Base-by-base conservation (phyloP, 1,140 invertebrate species). In the Dreissena rostriformis region DNA sequence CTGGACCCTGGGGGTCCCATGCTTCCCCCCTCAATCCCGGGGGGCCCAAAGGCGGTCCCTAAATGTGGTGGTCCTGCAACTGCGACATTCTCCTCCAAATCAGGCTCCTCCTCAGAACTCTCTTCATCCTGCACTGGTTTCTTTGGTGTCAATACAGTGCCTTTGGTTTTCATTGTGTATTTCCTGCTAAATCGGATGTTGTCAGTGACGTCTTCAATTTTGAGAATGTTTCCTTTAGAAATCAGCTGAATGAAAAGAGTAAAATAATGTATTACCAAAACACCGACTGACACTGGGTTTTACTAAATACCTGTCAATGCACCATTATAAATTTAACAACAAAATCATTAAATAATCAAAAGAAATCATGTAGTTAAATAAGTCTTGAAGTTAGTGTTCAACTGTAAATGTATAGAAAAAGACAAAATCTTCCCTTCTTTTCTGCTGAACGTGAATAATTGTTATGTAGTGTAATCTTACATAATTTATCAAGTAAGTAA, bases 181-280 rank as follows among this genome's bases (percentile, higher is more conserved):
- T 73, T 49, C n/a, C 39, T 19, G 71, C 67, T 77, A 11, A 19
- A 22, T 17, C 10, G n/a, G 15, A 77, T 19, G 0, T 77, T 39
- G 26, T 61, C 14, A 39, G 74, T 70, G 11, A 78, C 24, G 53
- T 84, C 74, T 22, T 51, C 61, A 8, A 12, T 5, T 39, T 55
- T 39, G 17, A 72, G 15, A 28, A 71, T 84, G 22, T 77, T 76
- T 1, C 82, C 82, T 65, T 65, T 77, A 17, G 74, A 77, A 53
- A 84, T 84, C 19, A 77, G 24, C 82, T 84, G 55, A n/a, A 51
- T 52, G 66, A 53, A n/a, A 53, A 52, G 19, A 26, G 15, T 49
- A 28, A 49, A 39, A 71, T 39, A 39, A 5, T 39, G 4, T 39
- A 5, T 39, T 39, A 39, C 8, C 2, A 39, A 39, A 2, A 39